phyloP scores from a whole-genome alignment of 2,888 invertebrate species.

The Cordilura impudica region DNA sequence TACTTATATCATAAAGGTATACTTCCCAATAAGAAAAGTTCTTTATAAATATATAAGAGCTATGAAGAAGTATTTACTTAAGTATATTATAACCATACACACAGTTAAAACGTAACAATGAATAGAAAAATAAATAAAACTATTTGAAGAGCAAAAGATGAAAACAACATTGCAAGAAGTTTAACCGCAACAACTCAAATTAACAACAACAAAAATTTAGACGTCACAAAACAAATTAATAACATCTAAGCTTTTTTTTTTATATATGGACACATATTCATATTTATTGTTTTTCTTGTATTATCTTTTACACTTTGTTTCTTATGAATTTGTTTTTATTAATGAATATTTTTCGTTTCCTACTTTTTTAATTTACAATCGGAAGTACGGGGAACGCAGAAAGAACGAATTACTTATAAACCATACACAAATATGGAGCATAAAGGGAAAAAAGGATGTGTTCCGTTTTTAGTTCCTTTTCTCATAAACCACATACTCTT shows the following conservation, averaged over 20 bases:
- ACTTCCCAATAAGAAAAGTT: too few species aligned
- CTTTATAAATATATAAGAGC: too few species aligned
- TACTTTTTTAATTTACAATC: slow-evolving; percentile 7
- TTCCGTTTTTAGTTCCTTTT: slow-evolving; percentile 48
- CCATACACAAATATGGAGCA: slow-evolving; percentile 6
- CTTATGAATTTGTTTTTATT: neutral
- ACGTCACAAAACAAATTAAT: slow-evolving; percentile 22
- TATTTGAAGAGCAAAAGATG: slow-evolving; percentile 34
- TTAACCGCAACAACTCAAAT: slow-evolving; percentile 52
- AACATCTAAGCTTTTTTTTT: slow-evolving; percentile 7
- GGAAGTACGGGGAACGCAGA: neutral
- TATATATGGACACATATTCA: neutral
- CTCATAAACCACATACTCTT: slow-evolving; percentile 12
- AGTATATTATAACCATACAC: slow-evolving; percentile 5
- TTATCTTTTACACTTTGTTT: slow-evolving; percentile 22
- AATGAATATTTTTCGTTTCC: slow-evolving; percentile 13
- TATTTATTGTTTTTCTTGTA: neutral
- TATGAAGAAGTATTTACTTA: too few species aligned
- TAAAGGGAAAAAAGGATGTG: slow-evolving; percentile 47
- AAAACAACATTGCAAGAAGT: slow-evolving; percentile 61
- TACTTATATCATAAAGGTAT: too few species aligned
- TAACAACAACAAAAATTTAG: slow-evolving; percentile 28
- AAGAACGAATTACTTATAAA: neutral
- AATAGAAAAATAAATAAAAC: slow-evolving; percentile 36
- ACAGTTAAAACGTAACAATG: slow-evolving; percentile 2